Evolutionary conservation across 2,797 vertebrate genomes (phyloP).

Genomic region (Sebastes iracundus): DNA sequence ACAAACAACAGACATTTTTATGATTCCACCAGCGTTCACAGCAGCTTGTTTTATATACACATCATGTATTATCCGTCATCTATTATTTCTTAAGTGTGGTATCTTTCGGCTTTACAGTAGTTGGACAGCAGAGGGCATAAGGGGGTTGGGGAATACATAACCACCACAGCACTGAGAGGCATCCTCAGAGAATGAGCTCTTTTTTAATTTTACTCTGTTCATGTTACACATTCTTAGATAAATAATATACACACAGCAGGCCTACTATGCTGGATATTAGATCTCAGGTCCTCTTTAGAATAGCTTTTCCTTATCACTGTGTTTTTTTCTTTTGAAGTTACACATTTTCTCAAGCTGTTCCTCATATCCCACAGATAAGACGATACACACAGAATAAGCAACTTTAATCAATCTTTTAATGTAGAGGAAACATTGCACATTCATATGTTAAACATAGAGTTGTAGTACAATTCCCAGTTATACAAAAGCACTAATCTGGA

Average conservation of each 20-base stretch:
- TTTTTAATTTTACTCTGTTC: background rate
- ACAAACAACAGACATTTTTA: background rate
- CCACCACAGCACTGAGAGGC: background rate
- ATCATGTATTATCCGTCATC: background rate
- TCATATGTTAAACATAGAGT: background rate
- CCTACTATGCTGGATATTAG: background rate
- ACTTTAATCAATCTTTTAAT: background rate
- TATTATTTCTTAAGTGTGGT: background rate
- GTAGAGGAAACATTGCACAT: background rate
- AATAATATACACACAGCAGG: background rate
- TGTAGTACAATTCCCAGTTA: background rate
- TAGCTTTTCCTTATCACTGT: no score
- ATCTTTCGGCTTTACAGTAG: background rate
- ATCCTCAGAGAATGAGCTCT: background rate
- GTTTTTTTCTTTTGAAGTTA: background rate
- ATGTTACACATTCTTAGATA: background rate
- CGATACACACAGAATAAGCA: no score
- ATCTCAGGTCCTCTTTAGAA: background rate
- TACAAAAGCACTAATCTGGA: background rate
- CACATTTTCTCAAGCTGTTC: background rate
- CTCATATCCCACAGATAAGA: background rate
- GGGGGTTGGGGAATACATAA: background rate
- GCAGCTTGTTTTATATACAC: background rate
- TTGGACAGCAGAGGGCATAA: constrained; percentile 66
- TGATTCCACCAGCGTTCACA: background rate